Evolutionary conservation across 2,797 vertebrate species (phyloP), one percentile per base, ranked within the genome.

Genomic region (Neopelma chrysocephalum): DNA sequence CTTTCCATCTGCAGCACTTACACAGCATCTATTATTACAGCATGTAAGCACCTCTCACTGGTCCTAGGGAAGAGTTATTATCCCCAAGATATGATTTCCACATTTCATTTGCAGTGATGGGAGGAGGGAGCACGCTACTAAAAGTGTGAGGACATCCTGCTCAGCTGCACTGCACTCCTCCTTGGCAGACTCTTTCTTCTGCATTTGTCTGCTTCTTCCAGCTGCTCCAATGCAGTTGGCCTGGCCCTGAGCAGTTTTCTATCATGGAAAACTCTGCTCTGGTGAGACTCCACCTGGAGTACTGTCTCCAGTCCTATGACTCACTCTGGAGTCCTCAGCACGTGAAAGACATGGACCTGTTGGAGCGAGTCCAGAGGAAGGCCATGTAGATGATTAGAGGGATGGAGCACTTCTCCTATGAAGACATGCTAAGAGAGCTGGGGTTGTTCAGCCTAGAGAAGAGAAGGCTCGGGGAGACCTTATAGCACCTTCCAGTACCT

Each of bases 1-100:
- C 73, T 84, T 94, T 76, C 92, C 92, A 64, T 60, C 58, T 87
- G 66, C 83, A 89, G 70, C 43, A 42, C 43, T 92, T 82, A 34
- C 0, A 51, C 31, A 38, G 36, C 34, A 8, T 40, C 62, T 91
- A 43, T 83, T 90, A 73, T 42, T 78, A 36, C 3, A 82, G 80
- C 3, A 0, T 58, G 64, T 58, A 47, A 94, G 73, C 85, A 88
- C 31, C n/a, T 48, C 69, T 77, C 19, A 8, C 53, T 26, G 58
- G 50, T 70, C 48, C 82, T 62, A 38, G 12, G 65, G 42, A 90
- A 69, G 50, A 21, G 43, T 43, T 70, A 48, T 40, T 56, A 42
- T 42, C 21, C 72, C 36, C 38, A 66, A 10, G 47, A 54, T 3
- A 54, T 23, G 6, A 72, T 38, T 92, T 84, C 57, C 54, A 81